Evolutionary conservation across 2,888 invertebrate species (phyloP), one percentile per base, ranked within the genome.

Genomic region (Oligia latruncula): DNA sequence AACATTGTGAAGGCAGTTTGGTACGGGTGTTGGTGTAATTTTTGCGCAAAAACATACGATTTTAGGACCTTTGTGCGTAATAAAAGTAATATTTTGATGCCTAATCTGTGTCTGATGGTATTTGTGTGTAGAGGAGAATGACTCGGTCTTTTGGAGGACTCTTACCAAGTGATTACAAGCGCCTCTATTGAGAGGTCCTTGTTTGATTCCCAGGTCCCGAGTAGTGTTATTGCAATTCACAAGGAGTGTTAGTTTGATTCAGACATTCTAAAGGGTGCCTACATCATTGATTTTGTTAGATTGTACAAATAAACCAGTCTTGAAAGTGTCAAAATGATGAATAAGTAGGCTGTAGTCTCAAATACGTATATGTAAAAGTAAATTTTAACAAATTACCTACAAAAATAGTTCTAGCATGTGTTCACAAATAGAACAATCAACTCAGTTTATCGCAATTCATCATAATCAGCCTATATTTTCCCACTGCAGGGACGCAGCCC

Each of bases 151-250:
- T 71, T 82, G 65, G 74, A 85, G 81, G 23, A 43, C 60, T 66
- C 66, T 71, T 67, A 46, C 66, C 23, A 43, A n/a, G 55, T 74
- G 81, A 40, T 65, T 74, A 85, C 81, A 82, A 55, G 52, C 65
- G 62, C 29, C 43, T 85, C 4, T 46, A 64, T 49, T 75, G 85
- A 81, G 71, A 71, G 71, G 58, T 58, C 43, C 85, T 85, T 85
- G 43, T 85, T 64, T 58, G n/a, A 74, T 74, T 81, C 81, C 43
- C 49, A 49, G n/a, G 74, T 43, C 23, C 6, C 35, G 65, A 55
- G 40, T 70, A 60, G 74, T 85, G 70, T 80, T 85, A 52, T 82
- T 85, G 68, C 73, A 85, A 70, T 64, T 71, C 15, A 29, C 29
- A 71, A 71, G 78, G 60, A 84, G 29, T 78, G 55, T 35, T 23